Evolutionary conservation across 2,113 vertebrate genomes (phyloP), one percentile per base, ranked within the genome.

Genomic region (Osmerus mordax): DNA sequence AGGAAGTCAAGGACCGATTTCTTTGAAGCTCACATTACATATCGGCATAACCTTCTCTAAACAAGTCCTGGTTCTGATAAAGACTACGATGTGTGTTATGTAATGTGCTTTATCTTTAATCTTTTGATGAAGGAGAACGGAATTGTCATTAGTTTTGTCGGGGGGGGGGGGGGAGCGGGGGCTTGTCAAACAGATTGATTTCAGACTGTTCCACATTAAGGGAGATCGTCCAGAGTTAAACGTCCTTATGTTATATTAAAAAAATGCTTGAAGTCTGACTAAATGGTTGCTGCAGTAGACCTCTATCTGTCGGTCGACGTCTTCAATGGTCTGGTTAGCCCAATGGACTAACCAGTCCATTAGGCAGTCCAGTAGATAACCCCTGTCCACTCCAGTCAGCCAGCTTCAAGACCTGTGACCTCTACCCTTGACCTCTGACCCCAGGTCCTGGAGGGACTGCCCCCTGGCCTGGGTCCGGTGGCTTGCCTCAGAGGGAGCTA

Each of bases 371-470:
- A 85, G 41, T 47, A 47, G 87, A 92, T 90, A 93, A 92, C 83
- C 78, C 84, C 87, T 84, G 84, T 72, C 83, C 84, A 85, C 71
- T 78, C 85, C 88, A 89, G 81, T 18, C 84, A 77, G 81, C 78
- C 86, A 80, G 81, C 81, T 0, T 92, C 83, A 88, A 90, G 91
- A 81, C 69, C 73, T 77, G 67, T 83, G 85, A 91, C 87, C 90
- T 90, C 84, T 90, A 85, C 84, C 90, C 90, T 93, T 92, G 91
- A 91, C 88, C 68, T 85, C 73, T 23, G 80, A 87, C 82, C 87
- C 86, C 70, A 67, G 4, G 65, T 72, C 86, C 69, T 82, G 76
- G 59, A 83, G 72, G 56, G 74, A 79, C 76, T n/a, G 69, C 67
- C 74, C 78, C 79, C 67, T 72, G 73, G 82, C 67, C 4, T 62